phyloP scores from a whole-genome alignment of 2,113 vertebrate genomes.

The Saimiri boliviensis region DNA sequence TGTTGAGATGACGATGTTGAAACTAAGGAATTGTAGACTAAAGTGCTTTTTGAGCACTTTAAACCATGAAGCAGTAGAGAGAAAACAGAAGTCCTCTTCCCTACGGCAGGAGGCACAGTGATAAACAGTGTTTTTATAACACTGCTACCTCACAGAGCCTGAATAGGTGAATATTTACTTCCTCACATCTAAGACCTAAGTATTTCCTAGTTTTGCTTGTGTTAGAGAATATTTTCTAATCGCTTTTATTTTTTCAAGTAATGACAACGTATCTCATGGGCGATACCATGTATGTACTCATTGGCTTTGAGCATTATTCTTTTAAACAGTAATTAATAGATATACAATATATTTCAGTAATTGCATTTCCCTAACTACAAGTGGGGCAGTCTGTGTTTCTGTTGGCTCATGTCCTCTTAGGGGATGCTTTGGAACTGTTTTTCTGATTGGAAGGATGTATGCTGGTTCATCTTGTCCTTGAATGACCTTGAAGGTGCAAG shows the following conservation, averaged over 20 bases:
- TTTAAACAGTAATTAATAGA: background rate
- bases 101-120: background rate
- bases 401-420: background rate
- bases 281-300: background rate
- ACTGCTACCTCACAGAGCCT: background rate
- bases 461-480: background rate
- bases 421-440: background rate
- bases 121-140: background rate
- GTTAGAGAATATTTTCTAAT: background rate
- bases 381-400: background rate
- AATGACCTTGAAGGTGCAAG: background rate
- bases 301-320: background rate
- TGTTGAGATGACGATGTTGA: background rate
- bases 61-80: background rate
- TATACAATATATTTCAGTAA: background rate
- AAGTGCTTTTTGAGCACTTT: background rate
- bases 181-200: background rate
- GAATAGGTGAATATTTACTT: background rate
- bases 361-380: background rate
- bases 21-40: background rate
- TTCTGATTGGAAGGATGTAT: background rate
- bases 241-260: background rate
- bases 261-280: background rate
- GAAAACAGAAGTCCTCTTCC: background rate
- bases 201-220: background rate